These are phyloP conservation scores for Synaphobranchus kaupii DNA, from an alignment of 2,797 vertebrate species.

Conservation along the genomic window DNA sequence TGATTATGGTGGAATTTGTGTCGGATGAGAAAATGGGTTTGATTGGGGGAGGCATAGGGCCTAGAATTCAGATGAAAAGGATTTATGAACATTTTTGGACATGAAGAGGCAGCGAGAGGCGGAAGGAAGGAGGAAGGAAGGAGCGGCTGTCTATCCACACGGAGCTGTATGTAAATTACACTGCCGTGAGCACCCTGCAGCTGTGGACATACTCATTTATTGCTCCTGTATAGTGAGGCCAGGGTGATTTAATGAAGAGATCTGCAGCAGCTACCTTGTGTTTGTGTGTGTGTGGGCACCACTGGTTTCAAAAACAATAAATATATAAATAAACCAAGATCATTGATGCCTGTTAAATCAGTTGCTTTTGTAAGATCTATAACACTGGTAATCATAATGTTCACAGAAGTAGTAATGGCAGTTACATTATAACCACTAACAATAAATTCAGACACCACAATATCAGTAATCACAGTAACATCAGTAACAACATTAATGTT, in stretches of 20 bases:
- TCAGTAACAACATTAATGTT: not conserved
- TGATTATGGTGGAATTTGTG: conserved; percentile 19
- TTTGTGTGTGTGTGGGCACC: not conserved
- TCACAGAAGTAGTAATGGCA: too few species aligned
- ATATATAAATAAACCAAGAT: not conserved
- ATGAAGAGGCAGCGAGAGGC: conserved; percentile 29
- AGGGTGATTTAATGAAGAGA: conserved; percentile 65
- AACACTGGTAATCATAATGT: too few species aligned
- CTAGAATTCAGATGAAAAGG: conserved; percentile 30
- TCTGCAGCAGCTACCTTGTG: not conserved
- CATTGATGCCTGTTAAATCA: not conserved
- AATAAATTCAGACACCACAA: too few species aligned
- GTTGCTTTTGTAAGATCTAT: not conserved
- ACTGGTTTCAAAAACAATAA: not conserved
- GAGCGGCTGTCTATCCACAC: conserved; percentile 48
- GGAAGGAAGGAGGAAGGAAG: conserved; percentile 27
- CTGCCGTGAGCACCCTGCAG: conserved; percentile 57
- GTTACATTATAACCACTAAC: too few species aligned
- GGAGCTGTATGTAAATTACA: conserved; percentile 55
- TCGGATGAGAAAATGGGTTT: conserved; percentile 27
- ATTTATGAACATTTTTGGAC: conserved; percentile 34
- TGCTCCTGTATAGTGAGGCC: conserved; percentile 56
- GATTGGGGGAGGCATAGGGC: conserved; percentile 27
- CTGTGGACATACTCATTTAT: conserved; percentile 69
- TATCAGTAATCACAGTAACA: not conserved